A percentile compares a stretch with the other conserved stretches of the same genome.
Conservation (phyloP, 2,797 vertebrate species). For the Coluber constrictor region DNA sequence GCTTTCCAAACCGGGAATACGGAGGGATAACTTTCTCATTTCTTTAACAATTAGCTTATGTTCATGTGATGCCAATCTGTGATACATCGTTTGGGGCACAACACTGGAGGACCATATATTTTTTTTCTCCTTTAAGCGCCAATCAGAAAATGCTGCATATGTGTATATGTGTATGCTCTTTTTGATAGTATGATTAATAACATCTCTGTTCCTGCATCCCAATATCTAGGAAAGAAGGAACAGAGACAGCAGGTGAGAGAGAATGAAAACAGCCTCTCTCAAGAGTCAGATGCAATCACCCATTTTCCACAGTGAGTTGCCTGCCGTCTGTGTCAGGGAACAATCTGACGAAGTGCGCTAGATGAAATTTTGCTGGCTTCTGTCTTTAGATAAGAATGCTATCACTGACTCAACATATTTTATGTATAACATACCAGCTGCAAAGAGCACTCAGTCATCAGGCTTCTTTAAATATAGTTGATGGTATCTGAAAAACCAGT, state of each 20-base stretch:
- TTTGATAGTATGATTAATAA: background rate
- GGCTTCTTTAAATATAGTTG: slow-evolving; percentile 96
- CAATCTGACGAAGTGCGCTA: slow-evolving; percentile 84
- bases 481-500: slow-evolving; percentile 88
- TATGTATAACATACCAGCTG: slow-evolving; percentile 96
- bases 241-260: slow-evolving; percentile 19
- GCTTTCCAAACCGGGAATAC: background rate
- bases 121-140: background rate
- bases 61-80: background rate
- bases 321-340: slow-evolving; percentile 85
- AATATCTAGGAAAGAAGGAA: slow-evolving; percentile 37
- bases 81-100: background rate
- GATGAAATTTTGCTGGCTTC: slow-evolving; percentile 87
- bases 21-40: background rate
- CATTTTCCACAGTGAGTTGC: slow-evolving; percentile 81
- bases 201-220: background rate
- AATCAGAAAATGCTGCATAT: background rate
- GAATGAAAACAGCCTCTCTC: slow-evolving; percentile 63
- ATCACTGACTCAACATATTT: slow-evolving; percentile 99
- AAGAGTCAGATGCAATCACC: slow-evolving; percentile 83
- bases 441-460: slow-evolving; percentile 95
- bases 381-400: slow-evolving; percentile 93
- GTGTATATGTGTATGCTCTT: slow-evolving; percentile 2
- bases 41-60: background rate
- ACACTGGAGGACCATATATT: background rate